Evolutionary conservation across 2,113 vertebrate species (phyloP), one percentile per base, ranked within the genome.

Genomic region (Podocnemis expansa): DNA sequence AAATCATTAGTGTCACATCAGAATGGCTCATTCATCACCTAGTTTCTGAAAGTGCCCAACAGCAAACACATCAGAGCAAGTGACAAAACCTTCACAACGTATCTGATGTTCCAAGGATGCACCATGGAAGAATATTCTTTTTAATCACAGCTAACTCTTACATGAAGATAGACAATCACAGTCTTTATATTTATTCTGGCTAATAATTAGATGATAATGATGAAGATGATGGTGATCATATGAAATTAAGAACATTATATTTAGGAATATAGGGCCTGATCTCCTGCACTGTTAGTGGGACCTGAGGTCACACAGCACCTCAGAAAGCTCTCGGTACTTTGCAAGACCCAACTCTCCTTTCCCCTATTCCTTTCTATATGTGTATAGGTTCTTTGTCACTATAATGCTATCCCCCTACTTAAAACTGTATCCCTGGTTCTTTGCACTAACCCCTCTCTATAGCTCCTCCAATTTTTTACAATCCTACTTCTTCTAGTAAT

Each of bases 151-250:
- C 34, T 17, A 5, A 29, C 1, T 0, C 78, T 16, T 60, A 3
- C 0, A 9, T 2, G 45, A 54, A 51, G 1, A 10, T 47, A 5
- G 78, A 24, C 49, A 56, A 22, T 75, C 21, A 29, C 54, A 41
- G 78, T 41, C 56, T 52, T 5, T 19, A 11, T 1, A 60, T 29
- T 51, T 27, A 3, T 12, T 52, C 27, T 14, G 34, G 1, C n/a
- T 14, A 34, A 75, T 1, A 25, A 29, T 24, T 54, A 88, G 84
- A 11, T 10, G 22, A 14, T 0, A 0, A 3, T 52, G 1, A 3
- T 52, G 47, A 2, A 1, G 4, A 47, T 80, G 1, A 3, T 52
- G 47, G 1, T 1, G 4, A 47, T 80, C 25, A 34, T 25, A n/a
- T 75, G 24, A 43, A 75, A 43, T 43, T 38, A 29, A 25, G 81